Conservation (phyloP, 2,113 vertebrate species). For the Parus major region DNA sequence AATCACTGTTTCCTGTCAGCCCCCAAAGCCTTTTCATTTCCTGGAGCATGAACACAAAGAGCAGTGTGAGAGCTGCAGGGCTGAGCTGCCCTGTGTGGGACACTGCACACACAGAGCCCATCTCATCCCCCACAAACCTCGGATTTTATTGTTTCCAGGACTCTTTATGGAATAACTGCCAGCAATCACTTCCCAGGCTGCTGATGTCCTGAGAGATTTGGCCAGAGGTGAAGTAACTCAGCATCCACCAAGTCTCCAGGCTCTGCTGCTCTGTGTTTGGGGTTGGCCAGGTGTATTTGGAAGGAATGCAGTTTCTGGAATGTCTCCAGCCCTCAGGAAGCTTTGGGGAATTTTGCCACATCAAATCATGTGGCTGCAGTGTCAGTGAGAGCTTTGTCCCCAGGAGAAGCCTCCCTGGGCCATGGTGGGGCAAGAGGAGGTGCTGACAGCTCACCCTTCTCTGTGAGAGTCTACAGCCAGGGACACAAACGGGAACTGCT, state of each 20-base stretch:
- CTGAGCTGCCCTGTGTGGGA: not conserved
- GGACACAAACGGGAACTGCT: not conserved
- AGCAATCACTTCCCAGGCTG: not conserved
- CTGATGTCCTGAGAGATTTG: not conserved
- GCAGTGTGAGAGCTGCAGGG: not conserved
- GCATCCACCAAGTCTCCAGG: not conserved
- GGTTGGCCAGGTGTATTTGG: not conserved
- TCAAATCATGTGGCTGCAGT: not conserved
- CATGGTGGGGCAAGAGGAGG: not conserved
- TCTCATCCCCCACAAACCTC: not conserved
- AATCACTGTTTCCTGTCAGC: not conserved
- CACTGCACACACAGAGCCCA: not conserved
- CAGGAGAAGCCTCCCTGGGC: not conserved
- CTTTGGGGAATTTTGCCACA: not conserved
- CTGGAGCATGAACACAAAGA: not conserved
- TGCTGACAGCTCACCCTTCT: not conserved
- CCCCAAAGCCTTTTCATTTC: not conserved
- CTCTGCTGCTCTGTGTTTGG: not conserved
- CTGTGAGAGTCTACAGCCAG: not conserved
- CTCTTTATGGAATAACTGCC: not conserved
- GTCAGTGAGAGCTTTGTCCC: not conserved
- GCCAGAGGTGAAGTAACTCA: not conserved
- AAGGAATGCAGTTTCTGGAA: not conserved
- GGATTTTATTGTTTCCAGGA: not conserved
- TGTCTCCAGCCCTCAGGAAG: not conserved